A percentile compares a stretch with the other conserved stretches of the same genome.
These are phyloP conservation scores for Isaurus tuberculatus DNA, from an alignment of 92 coral and sea anemone genomes.

Conservation along the genomic window DNA sequence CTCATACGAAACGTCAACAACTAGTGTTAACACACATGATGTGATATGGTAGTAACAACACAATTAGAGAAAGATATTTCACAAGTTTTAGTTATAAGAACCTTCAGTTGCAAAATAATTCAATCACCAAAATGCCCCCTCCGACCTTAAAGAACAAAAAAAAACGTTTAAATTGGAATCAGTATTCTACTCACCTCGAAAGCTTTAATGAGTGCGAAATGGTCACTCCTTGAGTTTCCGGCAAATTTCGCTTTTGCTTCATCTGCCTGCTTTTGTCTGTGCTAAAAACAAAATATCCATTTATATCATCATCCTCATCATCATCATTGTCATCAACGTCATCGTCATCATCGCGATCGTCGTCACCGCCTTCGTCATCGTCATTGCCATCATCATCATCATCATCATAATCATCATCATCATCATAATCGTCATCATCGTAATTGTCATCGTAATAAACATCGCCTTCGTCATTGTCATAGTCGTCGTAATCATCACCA, in stretches of 20 bases:
- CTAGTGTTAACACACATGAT: neutral
- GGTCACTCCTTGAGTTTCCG: constrained; percentile 85
- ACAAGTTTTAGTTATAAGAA: neutral
- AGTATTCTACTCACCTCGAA: constrained; percentile 63
- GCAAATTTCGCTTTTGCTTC: constrained; percentile 79
- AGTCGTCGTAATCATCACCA: too few species aligned
- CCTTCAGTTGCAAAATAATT: neutral
- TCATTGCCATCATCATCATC: too few species aligned
- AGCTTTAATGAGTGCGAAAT: constrained; percentile 84
- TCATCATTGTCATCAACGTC: too few species aligned
- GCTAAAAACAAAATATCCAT: constrained; percentile 53
- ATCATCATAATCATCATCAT: too few species aligned
- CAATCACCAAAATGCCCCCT: neutral
- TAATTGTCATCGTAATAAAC: too few species aligned
- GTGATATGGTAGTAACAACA: neutral
- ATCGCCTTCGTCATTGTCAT: too few species aligned
- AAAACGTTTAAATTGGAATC: neutral
- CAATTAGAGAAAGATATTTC: neutral
- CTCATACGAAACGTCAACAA: too few species aligned
- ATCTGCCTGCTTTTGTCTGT: constrained; percentile 87
- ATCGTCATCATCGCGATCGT: too few species aligned
- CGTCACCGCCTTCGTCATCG: too few species aligned
- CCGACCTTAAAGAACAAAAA: neutral
- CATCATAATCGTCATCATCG: too few species aligned
- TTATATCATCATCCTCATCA: neutral